These are phyloP conservation scores for Phalera bucephala DNA, from an alignment of 2,888 invertebrate species.

Conservation along the genomic window DNA sequence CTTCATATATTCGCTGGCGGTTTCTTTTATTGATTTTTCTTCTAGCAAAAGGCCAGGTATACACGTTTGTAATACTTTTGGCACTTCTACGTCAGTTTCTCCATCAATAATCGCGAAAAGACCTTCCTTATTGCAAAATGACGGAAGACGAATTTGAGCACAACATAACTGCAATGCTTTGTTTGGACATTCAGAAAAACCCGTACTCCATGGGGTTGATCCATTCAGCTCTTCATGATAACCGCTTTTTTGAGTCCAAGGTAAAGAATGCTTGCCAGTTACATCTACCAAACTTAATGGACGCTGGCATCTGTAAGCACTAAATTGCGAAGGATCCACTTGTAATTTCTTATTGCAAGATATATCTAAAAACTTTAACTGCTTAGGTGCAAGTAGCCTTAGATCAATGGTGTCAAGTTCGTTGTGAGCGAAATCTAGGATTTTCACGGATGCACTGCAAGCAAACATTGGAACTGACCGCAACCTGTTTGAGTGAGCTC, in stretches of 20 bases:
- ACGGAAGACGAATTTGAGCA: constrained; percentile 89
- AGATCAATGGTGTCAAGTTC: constrained; percentile 91
- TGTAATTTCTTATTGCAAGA: constrained; percentile 92
- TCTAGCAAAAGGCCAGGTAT: constrained; percentile 91
- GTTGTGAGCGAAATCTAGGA: constrained; percentile 93
- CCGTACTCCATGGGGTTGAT: constrained; percentile 89
- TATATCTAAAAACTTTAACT: constrained; percentile 92
- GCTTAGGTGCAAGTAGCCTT: constrained; percentile 89
- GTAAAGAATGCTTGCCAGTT: constrained; percentile 89
- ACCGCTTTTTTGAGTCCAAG: constrained; percentile 76
- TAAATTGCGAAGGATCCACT: constrained; percentile 92
- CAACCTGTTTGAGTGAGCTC: constrained; percentile 92
- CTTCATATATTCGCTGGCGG: constrained; percentile 91
- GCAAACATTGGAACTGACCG: constrained; percentile 89
- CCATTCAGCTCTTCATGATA: constrained; percentile 82
- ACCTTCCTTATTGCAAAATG: constrained; percentile 91
- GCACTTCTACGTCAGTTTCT: constrained; percentile 87
- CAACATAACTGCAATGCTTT: constrained; percentile 88
- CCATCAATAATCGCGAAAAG: constrained; percentile 93
- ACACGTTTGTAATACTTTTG: constrained; percentile 87
- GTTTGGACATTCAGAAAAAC: constrained; percentile 93
- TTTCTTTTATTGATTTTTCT: constrained; percentile 91
- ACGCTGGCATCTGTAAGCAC: constrained; percentile 89
- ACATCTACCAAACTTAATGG: constrained; percentile 93
- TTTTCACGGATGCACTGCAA: constrained; percentile 88